Base-by-base conservation (phyloP, 2,888 invertebrate species). In the Plebejus melissa region DNA sequence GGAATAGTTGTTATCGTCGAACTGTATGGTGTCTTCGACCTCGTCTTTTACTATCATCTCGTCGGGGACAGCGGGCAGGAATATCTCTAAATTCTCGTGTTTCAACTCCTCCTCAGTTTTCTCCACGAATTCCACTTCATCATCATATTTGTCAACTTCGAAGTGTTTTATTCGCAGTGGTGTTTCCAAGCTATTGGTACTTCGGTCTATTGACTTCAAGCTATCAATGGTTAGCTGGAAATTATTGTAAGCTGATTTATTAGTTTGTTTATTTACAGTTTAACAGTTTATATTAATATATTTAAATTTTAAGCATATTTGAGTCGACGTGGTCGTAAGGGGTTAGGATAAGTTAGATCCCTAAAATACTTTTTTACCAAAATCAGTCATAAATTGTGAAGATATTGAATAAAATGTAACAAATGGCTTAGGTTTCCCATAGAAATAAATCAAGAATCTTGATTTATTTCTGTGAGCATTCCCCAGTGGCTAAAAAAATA, bases 151-250 rank as follows among this genome's bases (percentile, higher is more conserved):
- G 5, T 89, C 82, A 0, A 82, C 77, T 0, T 77, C 69, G 6
- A 77, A 83, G 5, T 78, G 60, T 77, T 83, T 86, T 0, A 32
- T 13, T 0, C 74, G 38, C 16, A 90, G 76, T 0, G 79, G 74
- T 0, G 88, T 85, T 0, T 77, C 50, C 0, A 90, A 77, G 2
- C 81, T 78, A 71, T 86, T 85, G 3, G 82, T 82, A 4, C 83
- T 79, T 0, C 90, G 79, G 70, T 88, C 83, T 36, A 91, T 87
- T 0, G 82, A 77, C 79, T 83, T 83, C 57, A 92, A 78, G 28
- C 82, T 83, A 74, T 85, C 78, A 16, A 82, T 5, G 57, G 89
- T 86, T 28, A 91, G 77, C 91, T 91, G 86, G 4, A 83, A 88
- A 77, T 13, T 11, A 13, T 16, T 4, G 32, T 65, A 13, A 6